Evolutionary conservation across 2,888 invertebrate genomes (phyloP).

Genomic region (Plebejus argus): DNA sequence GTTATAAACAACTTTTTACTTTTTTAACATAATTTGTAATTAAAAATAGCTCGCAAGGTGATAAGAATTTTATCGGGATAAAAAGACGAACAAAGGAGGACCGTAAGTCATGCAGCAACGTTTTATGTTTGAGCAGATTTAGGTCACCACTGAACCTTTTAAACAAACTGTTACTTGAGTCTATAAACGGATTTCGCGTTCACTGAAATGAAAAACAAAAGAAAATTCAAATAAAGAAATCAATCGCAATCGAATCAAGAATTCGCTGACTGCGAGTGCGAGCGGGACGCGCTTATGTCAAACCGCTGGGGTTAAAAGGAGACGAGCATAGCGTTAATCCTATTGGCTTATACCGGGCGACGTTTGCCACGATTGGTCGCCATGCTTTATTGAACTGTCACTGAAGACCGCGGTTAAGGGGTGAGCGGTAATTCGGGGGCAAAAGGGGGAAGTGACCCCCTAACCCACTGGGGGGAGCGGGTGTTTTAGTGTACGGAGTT

Average conservation of each 20-base stretch:
- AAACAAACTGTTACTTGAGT: slow-evolving; percentile 41
- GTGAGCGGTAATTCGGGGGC: slow-evolving; percentile 75
- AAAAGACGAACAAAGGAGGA: background rate
- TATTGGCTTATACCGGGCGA: slow-evolving; percentile 80
- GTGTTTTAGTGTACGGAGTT: slow-evolving; percentile 71
- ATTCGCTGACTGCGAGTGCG: slow-evolving; percentile 65
- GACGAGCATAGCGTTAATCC: slow-evolving; percentile 72
- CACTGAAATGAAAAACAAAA: slow-evolving; percentile 70
- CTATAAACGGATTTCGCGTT: slow-evolving; percentile 46
- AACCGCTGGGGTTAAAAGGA: slow-evolving; percentile 47
- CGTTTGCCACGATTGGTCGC: slow-evolving; percentile 80
- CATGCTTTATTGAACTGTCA: slow-evolving; percentile 80
- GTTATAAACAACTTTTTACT: no score
- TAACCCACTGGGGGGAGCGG: slow-evolving; percentile 49
- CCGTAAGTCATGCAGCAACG: background rate
- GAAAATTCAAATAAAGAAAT: slow-evolving; percentile 74
- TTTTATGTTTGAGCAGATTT: background rate
- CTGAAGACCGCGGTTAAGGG: slow-evolving; percentile 77
- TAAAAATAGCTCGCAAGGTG: background rate
- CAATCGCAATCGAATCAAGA: slow-evolving; percentile 78
- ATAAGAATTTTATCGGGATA: background rate
- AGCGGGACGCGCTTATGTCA: slow-evolving; percentile 53
- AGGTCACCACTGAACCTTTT: slow-evolving; percentile 12
- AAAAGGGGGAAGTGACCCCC: slow-evolving; percentile 57
- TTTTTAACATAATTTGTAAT: no score